Evolutionary conservation across 2,113 vertebrate species (phyloP), one percentile per base, ranked within the genome.

Genomic region (Vombatus ursinus): DNA sequence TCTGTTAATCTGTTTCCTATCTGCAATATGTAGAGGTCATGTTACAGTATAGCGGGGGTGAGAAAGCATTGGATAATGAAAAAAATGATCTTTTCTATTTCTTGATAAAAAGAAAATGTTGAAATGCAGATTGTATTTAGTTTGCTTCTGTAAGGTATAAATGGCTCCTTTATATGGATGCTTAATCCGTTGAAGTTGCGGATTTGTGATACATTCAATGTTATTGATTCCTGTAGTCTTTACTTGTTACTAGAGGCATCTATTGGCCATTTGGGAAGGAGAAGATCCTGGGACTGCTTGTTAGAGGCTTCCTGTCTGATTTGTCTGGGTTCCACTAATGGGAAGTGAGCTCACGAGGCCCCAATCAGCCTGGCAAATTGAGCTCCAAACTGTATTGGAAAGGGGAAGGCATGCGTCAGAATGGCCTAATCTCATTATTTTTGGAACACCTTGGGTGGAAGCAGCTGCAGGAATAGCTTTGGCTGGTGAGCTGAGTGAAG

Each of bases 231-330:
- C n/a, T 84, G n/a, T 44, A 84, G 68, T 84, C 14, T 22, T 77
- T 44, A 22, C n/a, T 84, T 84, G 44, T 84, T 84, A 84, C 68
- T 84, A 23, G n/a, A 84, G 68, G 68, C 68, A 84, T 84, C 68
- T 84, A 44, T 84, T 84, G 68, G 68, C 68, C 68, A 44, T 84
- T 84, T 84, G 68, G 68, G 37, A n/a, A 44, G 68, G 68, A n/a
- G 68, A 84, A 44, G n/a, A 84, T 84, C 68, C 68, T 84, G n/a
- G n/a, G n/a, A 84, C 44, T 84, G 68, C 68, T 84, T 84, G n/a
- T 84, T 84, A 84, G 44, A 84, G 68, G 7, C n/a, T 96, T 96
- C 94, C 37, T 91, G 51, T 51, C 92, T 52, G 25, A 22, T 92
- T 92, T 25, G 44, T 23, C 52, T 96, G 25, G 23, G 22, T 37